phyloP scores from a whole-genome alignment of 1,140 invertebrate genomes.

The Periplaneta americana region DNA sequence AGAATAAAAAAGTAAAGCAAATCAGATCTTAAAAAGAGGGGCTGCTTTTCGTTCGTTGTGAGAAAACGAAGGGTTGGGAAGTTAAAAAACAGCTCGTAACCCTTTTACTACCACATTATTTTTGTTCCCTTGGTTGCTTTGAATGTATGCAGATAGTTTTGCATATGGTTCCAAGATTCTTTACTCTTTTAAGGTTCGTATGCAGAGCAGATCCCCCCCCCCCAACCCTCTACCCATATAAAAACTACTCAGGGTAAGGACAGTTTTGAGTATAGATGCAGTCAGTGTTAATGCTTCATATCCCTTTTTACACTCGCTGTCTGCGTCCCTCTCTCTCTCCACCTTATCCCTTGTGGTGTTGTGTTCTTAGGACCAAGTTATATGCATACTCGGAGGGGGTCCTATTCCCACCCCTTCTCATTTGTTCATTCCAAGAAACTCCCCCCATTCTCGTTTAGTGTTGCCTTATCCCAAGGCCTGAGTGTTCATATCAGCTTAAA shows the following conservation, averaged over 20 bases:
- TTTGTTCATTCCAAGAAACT: not conserved
- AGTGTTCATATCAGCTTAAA: too few relatives aligned
- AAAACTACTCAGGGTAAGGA: not conserved
- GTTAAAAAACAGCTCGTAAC: not conserved
- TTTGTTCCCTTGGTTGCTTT: not conserved
- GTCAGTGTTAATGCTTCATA: not conserved
- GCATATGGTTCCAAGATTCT: not conserved
- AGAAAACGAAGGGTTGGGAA: not conserved
- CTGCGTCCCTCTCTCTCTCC: not conserved
- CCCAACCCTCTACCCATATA: constrained; percentile 27
- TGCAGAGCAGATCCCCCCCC: constrained; percentile 16
- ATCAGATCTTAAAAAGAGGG: not conserved
- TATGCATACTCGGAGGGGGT: not conserved
- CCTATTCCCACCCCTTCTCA: not conserved
- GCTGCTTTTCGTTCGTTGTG: not conserved
- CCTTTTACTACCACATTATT: not conserved
- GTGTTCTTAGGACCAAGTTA: not conserved
- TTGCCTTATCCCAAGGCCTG: not conserved
- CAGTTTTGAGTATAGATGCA: not conserved
- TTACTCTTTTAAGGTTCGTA: not conserved
- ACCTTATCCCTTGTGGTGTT: not conserved
- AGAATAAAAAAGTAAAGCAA: not conserved
- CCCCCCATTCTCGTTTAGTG: not conserved
- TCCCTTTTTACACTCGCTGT: too few relatives aligned
- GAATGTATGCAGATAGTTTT: constrained; percentile 7